phyloP scores from a whole-genome alignment of 1,140 invertebrate genomes.

The Aphis gossypii region DNA sequence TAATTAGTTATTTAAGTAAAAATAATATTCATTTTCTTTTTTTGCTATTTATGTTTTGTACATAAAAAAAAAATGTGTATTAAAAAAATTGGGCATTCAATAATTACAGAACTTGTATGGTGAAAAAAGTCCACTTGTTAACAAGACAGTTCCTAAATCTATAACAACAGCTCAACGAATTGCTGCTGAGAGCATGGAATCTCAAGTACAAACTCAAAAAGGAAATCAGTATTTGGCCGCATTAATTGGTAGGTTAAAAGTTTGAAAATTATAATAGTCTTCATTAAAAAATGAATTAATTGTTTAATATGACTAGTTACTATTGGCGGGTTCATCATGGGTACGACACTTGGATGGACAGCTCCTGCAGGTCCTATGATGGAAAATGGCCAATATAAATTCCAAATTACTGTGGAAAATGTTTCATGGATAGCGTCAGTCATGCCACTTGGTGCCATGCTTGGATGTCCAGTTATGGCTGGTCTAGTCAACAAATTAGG shows the following conservation, averaged over 20 bases:
- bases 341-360: conserved; percentile 79
- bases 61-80: neutral
- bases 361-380: conserved; percentile 73
- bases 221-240: conserved; percentile 61
- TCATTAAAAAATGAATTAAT: neutral
- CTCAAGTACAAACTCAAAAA: conserved; percentile 47
- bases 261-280: neutral
- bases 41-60: neutral
- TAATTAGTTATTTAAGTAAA: neutral
- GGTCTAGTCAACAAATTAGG: conserved; percentile 75
- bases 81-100: neutral
- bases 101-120: neutral
- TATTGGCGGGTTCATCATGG: conserved; percentile 76
- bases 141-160: conserved; percentile 47
- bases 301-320: conserved; percentile 59
- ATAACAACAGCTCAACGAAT: conserved; percentile 59
- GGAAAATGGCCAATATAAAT: conserved; percentile 66
- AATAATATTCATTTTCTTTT: neutral
- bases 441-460: conserved; percentile 73
- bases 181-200: conserved; percentile 32
- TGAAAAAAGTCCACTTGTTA: conserved; percentile 28
- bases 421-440: conserved; percentile 78
- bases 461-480: conserved; percentile 59
- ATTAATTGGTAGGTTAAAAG: conserved; percentile 59
- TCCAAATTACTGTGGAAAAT: conserved; percentile 66